phyloP scores from a whole-genome alignment of 2,113 vertebrate species.

The Leuciscus idus region DNA sequence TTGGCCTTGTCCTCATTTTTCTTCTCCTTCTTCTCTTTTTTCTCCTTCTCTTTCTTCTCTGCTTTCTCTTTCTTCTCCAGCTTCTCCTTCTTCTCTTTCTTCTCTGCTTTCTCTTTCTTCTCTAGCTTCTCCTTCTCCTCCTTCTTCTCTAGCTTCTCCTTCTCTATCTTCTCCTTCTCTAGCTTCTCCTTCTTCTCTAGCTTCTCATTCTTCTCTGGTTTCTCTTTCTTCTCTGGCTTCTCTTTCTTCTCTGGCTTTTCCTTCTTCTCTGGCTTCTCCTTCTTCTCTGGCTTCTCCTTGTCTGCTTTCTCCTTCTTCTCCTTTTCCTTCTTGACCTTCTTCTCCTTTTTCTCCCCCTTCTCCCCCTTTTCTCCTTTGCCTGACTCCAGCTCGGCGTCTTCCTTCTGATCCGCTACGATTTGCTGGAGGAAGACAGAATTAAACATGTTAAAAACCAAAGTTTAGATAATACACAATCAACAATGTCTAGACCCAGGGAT shows the following conservation, averaged over 20 bases:
- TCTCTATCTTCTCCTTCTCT: constrained; percentile 20
- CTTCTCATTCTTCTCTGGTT: constrained; percentile 64
- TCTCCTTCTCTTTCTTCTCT: constrained; percentile 70
- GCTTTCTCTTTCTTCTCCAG: constrained; percentile 71
- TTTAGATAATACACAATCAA: not conserved
- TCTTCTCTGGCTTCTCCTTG: constrained; percentile 59
- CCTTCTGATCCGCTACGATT: constrained; percentile 81
- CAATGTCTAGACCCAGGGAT: not conserved
- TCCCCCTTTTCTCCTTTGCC: constrained; percentile 68
- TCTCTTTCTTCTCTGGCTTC: constrained; percentile 66
- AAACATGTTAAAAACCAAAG: constrained; percentile 1
- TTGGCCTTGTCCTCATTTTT: constrained; percentile 60
- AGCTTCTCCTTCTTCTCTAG: not conserved
- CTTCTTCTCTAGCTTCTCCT: constrained; percentile 62
- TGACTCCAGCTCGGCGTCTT: constrained; percentile 52
- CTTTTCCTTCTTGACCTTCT: constrained; percentile 55
- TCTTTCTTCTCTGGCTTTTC: constrained; percentile 74
- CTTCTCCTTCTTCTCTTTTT: constrained; percentile 73
- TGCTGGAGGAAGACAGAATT: constrained; percentile 61
- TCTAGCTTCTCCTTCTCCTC: constrained; percentile 67
- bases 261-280: constrained; percentile 66
- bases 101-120: constrained; percentile 53
- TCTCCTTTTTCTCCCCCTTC: constrained; percentile 66
- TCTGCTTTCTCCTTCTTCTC: constrained; percentile 63
- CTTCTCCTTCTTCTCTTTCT: constrained; percentile 61